A percentile compares a stretch with the other conserved stretches of the same genome.
Evolutionary conservation across 92 coral and sea anemone species (phyloP).

Genomic region (Meandrina meandrites): DNA sequence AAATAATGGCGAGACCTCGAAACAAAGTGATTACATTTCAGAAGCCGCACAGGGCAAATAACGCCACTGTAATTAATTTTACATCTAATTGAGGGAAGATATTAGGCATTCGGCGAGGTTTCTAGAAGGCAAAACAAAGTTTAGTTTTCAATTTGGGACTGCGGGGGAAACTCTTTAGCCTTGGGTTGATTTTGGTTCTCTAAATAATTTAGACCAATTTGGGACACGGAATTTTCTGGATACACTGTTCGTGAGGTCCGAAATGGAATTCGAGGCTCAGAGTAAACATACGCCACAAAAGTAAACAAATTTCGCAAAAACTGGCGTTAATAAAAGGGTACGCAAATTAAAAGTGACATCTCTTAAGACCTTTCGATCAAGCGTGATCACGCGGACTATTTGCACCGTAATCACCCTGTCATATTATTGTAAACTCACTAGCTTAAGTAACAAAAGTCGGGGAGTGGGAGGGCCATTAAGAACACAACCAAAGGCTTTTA

Average conservation of each 20-base stretch:
- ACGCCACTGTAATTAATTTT: neutral
- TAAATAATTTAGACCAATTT: neutral
- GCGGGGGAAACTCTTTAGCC: neutral
- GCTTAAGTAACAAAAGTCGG: slow-evolving; percentile 17
- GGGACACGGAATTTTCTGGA: neutral
- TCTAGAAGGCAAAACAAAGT: neutral
- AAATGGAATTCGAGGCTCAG: slow-evolving; percentile 5
- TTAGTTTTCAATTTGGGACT: neutral
- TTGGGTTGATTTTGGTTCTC: neutral
- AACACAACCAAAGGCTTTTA: slow-evolving; percentile 20
- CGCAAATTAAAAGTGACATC: slow-evolving; percentile 39
- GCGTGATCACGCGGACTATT: neutral
- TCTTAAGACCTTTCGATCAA: slow-evolving; percentile 12
- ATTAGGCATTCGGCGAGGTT: neutral
- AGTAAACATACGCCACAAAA: slow-evolving; percentile 17
- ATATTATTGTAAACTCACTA: neutral
- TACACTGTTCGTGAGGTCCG: neutral
- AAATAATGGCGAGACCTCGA: neutral
- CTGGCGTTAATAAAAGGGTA: slow-evolving; percentile 31
- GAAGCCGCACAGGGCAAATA: slow-evolving; percentile 8
- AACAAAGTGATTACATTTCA: slow-evolving; percentile 4
- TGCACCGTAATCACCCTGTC: slow-evolving; percentile 18
- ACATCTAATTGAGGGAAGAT: neutral
- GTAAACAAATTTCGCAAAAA: slow-evolving; percentile 40
- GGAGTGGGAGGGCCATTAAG: neutral